Conservation (phyloP, 2,888 invertebrate species). For the Euplagia quadripunctaria region DNA sequence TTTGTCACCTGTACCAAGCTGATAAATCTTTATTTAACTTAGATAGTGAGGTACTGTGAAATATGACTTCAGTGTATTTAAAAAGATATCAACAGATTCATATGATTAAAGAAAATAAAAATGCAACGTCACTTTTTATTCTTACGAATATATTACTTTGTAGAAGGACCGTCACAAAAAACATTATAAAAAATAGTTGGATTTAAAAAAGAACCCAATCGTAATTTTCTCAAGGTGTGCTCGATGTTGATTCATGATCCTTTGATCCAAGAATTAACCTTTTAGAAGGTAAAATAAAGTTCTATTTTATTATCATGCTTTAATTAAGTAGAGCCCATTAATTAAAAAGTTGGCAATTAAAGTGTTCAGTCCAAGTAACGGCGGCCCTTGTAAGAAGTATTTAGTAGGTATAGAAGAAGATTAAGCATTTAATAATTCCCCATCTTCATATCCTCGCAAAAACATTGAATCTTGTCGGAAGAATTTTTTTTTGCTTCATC, state of each 20-base stretch:
- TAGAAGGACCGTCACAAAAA: background rate
- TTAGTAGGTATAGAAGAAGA: background rate
- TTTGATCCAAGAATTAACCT: background rate
- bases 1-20: constrained; percentile 79
- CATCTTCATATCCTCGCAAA: background rate
- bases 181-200: background rate
- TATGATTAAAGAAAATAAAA: constrained; percentile 3
- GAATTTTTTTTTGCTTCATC: background rate
- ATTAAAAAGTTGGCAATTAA: background rate
- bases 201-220: constrained; percentile 13
- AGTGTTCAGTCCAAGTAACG: background rate
- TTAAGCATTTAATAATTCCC: background rate
- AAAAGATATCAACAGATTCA: constrained; percentile 15
- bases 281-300: background rate
- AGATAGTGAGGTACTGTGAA: constrained; percentile 73
- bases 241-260: constrained; percentile 1
- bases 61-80: constrained; percentile 44
- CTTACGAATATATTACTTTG: background rate
- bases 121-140: background rate
- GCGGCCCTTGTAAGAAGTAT: background rate
- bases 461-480: background rate
- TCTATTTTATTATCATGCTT: background rate
- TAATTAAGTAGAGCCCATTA: constrained; percentile 1
- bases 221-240: background rate
- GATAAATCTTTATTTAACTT: constrained; percentile 78